These are phyloP conservation scores for Acheta domesticus DNA, from an alignment of 2,888 invertebrate species.

Conservation along the genomic window DNA sequence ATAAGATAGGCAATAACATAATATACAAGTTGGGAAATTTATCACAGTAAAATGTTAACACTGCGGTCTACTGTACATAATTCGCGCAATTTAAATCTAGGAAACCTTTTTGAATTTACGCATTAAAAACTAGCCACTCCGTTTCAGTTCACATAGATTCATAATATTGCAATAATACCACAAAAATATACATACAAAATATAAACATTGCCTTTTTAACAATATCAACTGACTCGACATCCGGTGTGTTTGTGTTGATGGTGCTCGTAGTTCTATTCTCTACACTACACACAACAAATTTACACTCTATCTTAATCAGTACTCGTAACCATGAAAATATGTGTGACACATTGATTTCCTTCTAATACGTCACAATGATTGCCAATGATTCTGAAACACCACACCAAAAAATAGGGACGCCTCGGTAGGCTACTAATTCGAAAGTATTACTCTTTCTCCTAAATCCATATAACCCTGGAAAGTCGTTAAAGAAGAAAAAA, in stretches of 20 bases:
- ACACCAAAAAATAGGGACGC: not conserved
- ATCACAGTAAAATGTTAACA: conserved; percentile 18
- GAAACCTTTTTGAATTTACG: not conserved
- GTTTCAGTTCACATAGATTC: not conserved
- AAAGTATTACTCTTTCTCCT: too few species aligned
- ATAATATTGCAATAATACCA: conserved; percentile 2
- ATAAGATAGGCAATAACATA: not conserved
- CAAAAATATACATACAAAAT: conserved; percentile 18
- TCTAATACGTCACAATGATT: not conserved
- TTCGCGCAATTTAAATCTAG: conserved; percentile 18
- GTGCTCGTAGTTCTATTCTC: not conserved
- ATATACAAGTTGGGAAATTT: not conserved
- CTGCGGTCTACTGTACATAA: not conserved
- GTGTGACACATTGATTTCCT: not conserved
- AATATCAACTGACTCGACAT: not conserved
- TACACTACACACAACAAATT: not conserved
- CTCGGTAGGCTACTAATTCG: not conserved
- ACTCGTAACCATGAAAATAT: not conserved
- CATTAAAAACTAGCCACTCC: conserved; percentile 6
- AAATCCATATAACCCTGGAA: too few species aligned
- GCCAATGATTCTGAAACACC: not conserved
- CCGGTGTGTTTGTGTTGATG: not conserved
- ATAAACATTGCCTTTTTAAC: conserved; percentile 7
- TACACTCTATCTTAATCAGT: not conserved
- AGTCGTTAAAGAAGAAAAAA: too few species aligned